Evolutionary conservation across 2,113 vertebrate species (phyloP), one percentile per base, ranked within the genome.

Genomic region (Cyanoliseus patagonus): DNA sequence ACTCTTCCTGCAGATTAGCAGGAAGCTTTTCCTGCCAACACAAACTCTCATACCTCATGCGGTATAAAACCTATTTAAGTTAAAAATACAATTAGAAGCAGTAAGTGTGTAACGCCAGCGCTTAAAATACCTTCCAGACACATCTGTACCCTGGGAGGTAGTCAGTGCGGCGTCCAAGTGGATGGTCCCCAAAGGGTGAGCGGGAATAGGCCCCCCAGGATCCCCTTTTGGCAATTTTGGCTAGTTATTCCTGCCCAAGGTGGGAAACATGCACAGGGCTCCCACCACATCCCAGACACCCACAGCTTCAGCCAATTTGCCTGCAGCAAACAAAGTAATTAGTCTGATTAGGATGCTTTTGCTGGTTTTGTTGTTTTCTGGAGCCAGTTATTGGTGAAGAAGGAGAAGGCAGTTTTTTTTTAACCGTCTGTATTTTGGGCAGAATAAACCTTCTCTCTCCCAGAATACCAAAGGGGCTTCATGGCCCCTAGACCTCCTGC

Each of bases 11-110:
- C 84, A 55, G 67, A 86, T 52, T 28, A 88, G 35, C 83, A 46
- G 35, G 25, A 35, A 87, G 70, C 70, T 57, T 96, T 79, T 49
- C 69, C 74, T 86, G 63, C 86, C 70, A 73, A 74, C 67, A 86
- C 91, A 93, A 83, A 9, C 79, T 75, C 47, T 61, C 42, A 44
- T 92, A 88, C 49, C 90, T 97, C 83, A 67, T 42, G 72, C 76
- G 86, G 11, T 37, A 90, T 74, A 88, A 96, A 96, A 94, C 44
- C 46, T 82, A 62, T 91, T 95, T 19, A 51, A 62, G 79, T 31
- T 88, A 75, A 79, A 97, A 97, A 88, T 25, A 78, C 70, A 93
- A 75, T 49, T 86, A 37, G 73, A 73, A 75, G 57, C 49, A 72
- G 42, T 8, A 93, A 64, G 42, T 51, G 15, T 66, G 25, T 16